Evolutionary conservation across 2,888 invertebrate genomes (phyloP), one percentile per base, ranked within the genome.

Genomic region (Pterostichus madidus): DNA sequence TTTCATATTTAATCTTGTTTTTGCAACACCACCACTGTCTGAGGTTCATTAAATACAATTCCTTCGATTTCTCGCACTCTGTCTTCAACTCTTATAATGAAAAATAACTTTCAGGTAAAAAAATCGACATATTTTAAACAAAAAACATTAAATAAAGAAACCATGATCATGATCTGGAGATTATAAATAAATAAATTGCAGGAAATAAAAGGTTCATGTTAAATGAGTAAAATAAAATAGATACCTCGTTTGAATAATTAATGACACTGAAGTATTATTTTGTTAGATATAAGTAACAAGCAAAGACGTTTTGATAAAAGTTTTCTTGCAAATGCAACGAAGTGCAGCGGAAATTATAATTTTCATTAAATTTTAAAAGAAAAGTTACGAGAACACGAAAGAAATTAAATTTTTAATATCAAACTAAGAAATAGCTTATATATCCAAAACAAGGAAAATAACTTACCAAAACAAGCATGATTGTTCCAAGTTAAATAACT

Each of bases 401-500:
- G 44, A 44, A 71, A 44, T 71, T 71, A 71, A 71, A 71, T 44
- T 71, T 44, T 71, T 71, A 71, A 71, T 71, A 71, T 44, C 44
- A 39, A 71, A 15, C 71, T 71, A 68, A 44, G 46, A 71, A 44
- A 71, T 71, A 44, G 15, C 61, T 61, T 61, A n/a, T n/a, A 32
- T 32, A 61, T 32, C 32, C 35, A 61, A 61, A 61, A 32, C 32
- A 56, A 56, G 56, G 8, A 61, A 61, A 61, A 17, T 44, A 71
- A 46, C 10, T 71, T 44, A 44, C 13, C 15, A 39, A 71, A 71
- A 32, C 68, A 44, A 46, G 68, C 13, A 71, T 39, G 68, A 71
- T 71, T 15, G 17, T 71, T 71, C 68, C 68, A 71, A 71, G 68
- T 71, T 71, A 71, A 71, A 71, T 71, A 71, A 39, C 35, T 71